Evolutionary conservation across 1,140 invertebrate genomes (phyloP).

Genomic region (Centruroides sculpturatus): DNA sequence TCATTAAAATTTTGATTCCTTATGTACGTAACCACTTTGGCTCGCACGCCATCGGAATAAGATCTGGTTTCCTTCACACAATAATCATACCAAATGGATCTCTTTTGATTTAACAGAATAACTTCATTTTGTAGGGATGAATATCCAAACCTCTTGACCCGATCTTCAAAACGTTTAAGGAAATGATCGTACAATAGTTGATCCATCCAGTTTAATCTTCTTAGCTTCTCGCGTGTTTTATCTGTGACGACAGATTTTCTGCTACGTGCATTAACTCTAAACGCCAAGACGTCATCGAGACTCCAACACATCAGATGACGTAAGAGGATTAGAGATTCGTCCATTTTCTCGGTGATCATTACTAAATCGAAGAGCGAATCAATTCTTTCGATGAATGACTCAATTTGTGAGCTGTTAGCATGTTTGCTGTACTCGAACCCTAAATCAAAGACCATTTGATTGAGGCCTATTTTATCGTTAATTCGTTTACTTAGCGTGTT

Average conservation of each 20-base stretch:
- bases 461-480: constrained; percentile 17
- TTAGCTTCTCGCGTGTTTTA: constrained; percentile 7
- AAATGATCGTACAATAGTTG: constrained; percentile 26
- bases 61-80: constrained; percentile 10
- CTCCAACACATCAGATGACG: constrained; percentile 22
- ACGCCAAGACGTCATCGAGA: constrained; percentile 21
- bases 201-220: constrained; percentile 23
- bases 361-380: constrained; percentile 22
- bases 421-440: constrained; percentile 15
- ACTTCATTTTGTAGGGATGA: constrained; percentile 21
- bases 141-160: constrained; percentile 22
- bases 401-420: constrained; percentile 8
- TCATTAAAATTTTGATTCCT: constrained; percentile 1
- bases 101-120: constrained; percentile 1
- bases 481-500: constrained; percentile 1
- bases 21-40: too few relatives aligned
- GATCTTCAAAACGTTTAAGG: constrained; percentile 21
- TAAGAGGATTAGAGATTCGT: constrained; percentile 22
- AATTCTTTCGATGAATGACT: constrained; percentile 13
- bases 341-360: constrained; percentile 21
- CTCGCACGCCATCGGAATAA: too few relatives aligned
- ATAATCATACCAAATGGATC: constrained; percentile 13
- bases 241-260: constrained; percentile 3
- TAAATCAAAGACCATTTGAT: constrained; percentile 26
- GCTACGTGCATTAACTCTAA: constrained; percentile 14